phyloP scores from a whole-genome alignment of 2,113 vertebrate genomes.

The Chlorocebus sabaeus region DNA sequence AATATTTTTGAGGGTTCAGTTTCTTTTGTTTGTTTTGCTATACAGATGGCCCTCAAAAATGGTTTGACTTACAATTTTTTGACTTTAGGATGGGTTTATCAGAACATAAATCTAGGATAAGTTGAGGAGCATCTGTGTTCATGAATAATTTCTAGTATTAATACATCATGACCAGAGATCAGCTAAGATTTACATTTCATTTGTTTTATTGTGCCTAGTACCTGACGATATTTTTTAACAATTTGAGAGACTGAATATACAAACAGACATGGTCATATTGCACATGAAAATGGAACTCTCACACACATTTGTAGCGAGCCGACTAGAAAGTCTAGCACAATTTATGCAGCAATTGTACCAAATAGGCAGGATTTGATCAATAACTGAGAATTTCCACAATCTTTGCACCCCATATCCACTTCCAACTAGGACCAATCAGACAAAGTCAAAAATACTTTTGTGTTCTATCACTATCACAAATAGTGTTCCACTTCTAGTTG shows the following conservation, averaged over 20 bases:
- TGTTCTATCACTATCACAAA: neutral
- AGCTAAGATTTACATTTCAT: neutral
- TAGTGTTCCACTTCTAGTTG: neutral
- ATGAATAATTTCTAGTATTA: neutral
- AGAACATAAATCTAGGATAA: neutral
- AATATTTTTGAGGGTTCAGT: neutral
- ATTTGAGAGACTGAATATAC: neutral
- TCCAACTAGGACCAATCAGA: neutral
- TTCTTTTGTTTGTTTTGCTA: neutral
- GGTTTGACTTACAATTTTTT: too few species aligned
- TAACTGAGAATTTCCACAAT: neutral
- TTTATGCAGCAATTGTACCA: neutral
- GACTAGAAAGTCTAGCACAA: neutral
- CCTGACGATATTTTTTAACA: neutral
- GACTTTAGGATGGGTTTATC: too few species aligned
- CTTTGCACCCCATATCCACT: neutral
- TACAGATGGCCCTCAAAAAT: too few species aligned
- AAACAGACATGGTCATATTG: neutral
- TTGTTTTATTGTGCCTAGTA: neutral
- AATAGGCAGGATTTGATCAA: neutral
- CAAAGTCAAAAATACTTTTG: neutral
- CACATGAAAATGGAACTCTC: neutral
- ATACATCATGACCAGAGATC: neutral
- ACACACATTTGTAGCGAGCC: neutral
- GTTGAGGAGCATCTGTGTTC: neutral